Evolutionary conservation across 1,140 invertebrate genomes (phyloP), one percentile per base, ranked within the genome.

Genomic region (Sweltsa coloradensis): DNA sequence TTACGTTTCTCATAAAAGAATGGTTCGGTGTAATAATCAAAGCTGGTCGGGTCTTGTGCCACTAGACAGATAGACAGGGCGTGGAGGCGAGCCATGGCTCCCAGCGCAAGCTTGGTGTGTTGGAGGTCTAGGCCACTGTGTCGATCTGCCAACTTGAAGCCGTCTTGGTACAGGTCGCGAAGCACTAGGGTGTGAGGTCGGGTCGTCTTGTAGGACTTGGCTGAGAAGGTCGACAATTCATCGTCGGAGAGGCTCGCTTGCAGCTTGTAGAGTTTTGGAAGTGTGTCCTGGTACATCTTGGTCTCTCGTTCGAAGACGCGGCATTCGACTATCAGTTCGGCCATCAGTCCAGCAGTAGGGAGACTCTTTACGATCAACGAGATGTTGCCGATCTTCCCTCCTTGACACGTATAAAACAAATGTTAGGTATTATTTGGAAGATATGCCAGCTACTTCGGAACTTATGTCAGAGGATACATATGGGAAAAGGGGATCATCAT

Each of bases 271-370:
- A 68, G 60, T 27, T 14, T 23, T 6, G 47, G 47, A 6, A 49
- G 13, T n/a, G 42, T 16, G 11, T 14, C n/a, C 13, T 19, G 21
- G 24, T 42, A 42, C 61, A 68, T 63, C 11, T 9, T 36, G n/a
- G 64, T 68, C 51, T 69, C 67, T 1, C 50, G 59, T 0, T 52
- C 13, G 41, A 69, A 69, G 9, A 67, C 11, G 23, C 51, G 42
- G 0, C 52, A 45, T 9, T 56, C 25, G 5, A 65, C 39, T 3
- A 39, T 43, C 37, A 46, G 52, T 13, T 13, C 39, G 34, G 18
- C 18, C 23, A 45, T 56, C 43, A 66, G 62, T 51, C 65, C 14
- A 0, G 55, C 53, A 14, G 51, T 54, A 4, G 56, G 58, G 1
- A 51, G 0, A 2, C 60, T 59, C 9, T 66, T 62, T 0, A 23